These are phyloP conservation scores for Plemyria rubiginata DNA, from an alignment of 2,888 invertebrate species.

Conservation along the genomic window DNA sequence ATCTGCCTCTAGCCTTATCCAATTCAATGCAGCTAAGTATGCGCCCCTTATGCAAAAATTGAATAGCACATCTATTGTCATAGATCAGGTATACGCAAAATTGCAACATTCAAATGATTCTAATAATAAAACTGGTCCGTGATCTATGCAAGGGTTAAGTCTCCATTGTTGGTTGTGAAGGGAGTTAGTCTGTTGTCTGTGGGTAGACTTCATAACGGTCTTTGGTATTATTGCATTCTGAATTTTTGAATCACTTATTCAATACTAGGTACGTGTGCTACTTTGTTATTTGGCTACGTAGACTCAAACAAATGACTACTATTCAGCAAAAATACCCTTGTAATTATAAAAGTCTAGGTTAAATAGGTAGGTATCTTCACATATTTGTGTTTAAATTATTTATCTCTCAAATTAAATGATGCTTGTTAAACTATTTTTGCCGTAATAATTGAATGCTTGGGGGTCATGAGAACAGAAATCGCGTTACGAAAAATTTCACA, in stretches of 20 bases:
- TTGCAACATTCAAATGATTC: conserved; percentile 83
- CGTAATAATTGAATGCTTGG: conserved; percentile 10
- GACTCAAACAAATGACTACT: no score
- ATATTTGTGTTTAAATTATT: neutral
- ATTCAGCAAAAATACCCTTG: no score
- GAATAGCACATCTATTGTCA: conserved; percentile 74
- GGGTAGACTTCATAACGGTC: conserved; percentile 33
- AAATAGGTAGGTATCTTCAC: no score
- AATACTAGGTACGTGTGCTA: neutral
- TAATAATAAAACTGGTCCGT: conserved; percentile 76
- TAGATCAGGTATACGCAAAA: conserved; percentile 80
- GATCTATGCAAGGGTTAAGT: conserved; percentile 72
- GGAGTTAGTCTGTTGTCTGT: conserved; percentile 38
- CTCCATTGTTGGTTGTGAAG: conserved; percentile 49
- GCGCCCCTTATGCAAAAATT: conserved; percentile 81
- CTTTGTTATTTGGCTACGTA: neutral
- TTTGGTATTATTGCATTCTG: conserved; percentile 25
- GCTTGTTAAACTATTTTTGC: neutral
- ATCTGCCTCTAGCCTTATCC: conserved; percentile 50
- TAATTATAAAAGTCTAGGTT: no score
- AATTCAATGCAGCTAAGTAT: conserved; percentile 44
- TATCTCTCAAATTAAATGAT: neutral
- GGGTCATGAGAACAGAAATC: conserved; percentile 68
- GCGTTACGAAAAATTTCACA: conserved; percentile 67
- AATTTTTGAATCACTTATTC: conserved; percentile 3